phyloP scores from a whole-genome alignment of 2,797 vertebrate genomes.

The Danionella dracula region DNA sequence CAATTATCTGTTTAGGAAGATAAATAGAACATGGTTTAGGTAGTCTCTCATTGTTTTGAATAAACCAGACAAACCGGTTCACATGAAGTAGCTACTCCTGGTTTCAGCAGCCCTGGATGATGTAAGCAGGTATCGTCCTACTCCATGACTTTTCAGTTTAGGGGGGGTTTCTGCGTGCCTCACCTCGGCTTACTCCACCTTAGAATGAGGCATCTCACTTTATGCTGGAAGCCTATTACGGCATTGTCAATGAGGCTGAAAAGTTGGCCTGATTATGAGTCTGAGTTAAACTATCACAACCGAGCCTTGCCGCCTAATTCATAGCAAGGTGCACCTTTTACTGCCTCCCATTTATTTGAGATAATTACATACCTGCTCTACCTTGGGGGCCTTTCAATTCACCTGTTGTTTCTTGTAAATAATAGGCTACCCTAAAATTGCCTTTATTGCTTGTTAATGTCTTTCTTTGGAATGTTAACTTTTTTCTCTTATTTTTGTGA shows the following conservation, averaged over 20 bases:
- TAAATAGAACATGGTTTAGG: not conserved
- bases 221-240: conserved; percentile 36
- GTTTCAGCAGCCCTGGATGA: conserved; percentile 24
- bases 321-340: conserved; percentile 56
- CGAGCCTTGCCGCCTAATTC: conserved; percentile 44
- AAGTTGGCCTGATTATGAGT: not conserved
- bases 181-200: not conserved
- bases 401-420: conserved; percentile 11
- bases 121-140: conserved; percentile 26
- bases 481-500: not conserved
- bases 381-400: not conserved
- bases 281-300: conserved; percentile 20
- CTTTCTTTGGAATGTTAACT: conserved; percentile 6
- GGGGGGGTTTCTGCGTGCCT: conserved; percentile 24
- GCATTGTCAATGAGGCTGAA: not conserved
- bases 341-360: conserved; percentile 39
- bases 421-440: not conserved
- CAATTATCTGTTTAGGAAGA: not conserved
- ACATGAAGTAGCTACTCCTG: conserved; percentile 32
- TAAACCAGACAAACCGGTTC: conserved; percentile 58
- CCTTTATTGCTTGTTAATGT: not conserved
- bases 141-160: not conserved
- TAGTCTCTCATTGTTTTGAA: conserved; percentile 5
- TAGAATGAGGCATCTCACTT: conserved; percentile 36
- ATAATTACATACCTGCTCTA: conserved; percentile 19